Evolutionary conservation across 2,888 invertebrate species (phyloP).

Genomic region (Plebejus melissa): DNA sequence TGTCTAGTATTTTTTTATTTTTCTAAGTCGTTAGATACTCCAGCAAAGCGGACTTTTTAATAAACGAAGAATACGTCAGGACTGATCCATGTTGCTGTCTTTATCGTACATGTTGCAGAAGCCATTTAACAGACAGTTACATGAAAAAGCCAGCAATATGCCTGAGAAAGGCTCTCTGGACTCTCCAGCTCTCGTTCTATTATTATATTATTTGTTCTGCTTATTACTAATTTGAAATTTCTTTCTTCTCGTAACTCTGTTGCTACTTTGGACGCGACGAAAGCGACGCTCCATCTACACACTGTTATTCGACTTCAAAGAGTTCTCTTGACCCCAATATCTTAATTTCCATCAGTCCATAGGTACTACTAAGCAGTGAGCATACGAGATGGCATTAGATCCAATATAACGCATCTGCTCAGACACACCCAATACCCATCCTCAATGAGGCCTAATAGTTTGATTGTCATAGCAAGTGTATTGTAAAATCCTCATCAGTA

Average conservation of each 20-base stretch:
- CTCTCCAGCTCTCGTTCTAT: no score
- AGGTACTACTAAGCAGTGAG: background rate
- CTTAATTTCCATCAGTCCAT: background rate
- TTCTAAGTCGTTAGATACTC: background rate
- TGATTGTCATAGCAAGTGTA: conserved; percentile 18
- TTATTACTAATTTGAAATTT: no score
- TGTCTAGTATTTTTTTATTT: background rate
- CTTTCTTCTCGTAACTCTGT: no score
- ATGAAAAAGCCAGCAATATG: no score
- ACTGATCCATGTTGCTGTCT: no score
- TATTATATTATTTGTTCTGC: no score
- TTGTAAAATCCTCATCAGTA: conserved; percentile 8
- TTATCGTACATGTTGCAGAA: no score
- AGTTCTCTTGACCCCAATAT: conserved; percentile 5
- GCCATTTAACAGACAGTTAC: no score
- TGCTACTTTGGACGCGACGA: no score
- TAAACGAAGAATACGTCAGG: no score
- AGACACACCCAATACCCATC: conserved; percentile 17
- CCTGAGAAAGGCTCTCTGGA: no score
- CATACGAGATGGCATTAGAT: background rate
- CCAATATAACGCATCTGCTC: conserved; percentile 2
- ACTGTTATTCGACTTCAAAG: background rate
- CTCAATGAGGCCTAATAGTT: conserved; percentile 20
- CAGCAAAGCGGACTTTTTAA: no score
- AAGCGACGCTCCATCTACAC: background rate